phyloP scores from a whole-genome alignment of 2,113 vertebrate species.

The Azemiops feae region DNA sequence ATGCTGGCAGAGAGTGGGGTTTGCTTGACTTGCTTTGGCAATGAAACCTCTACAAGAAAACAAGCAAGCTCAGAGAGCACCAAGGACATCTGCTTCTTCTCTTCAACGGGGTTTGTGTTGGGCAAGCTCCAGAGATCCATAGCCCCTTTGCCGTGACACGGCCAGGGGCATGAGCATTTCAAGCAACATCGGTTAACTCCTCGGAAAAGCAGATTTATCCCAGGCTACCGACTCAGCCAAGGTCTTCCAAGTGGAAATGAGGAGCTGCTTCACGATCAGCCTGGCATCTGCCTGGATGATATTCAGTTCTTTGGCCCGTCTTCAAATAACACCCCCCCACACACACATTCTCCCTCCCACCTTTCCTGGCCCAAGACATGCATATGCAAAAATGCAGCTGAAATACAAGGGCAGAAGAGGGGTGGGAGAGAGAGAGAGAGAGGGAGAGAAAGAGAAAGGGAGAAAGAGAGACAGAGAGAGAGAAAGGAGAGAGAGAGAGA shows the following conservation, averaged over 20 bases:
- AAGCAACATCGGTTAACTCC: fast-evolving
- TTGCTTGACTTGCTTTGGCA: too few species aligned
- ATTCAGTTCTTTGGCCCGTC: background rate
- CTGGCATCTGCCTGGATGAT: background rate
- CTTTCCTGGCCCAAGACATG: constrained; percentile 6
- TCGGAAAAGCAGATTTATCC: background rate
- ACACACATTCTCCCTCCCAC: background rate
- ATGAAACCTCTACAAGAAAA: too few species aligned
- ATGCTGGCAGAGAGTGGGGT: too few species aligned
- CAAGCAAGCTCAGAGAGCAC: too few species aligned
- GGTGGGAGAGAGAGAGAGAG: background rate
- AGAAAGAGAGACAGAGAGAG: too few species aligned
- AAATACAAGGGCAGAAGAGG: constrained; percentile 13
- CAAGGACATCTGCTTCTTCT: background rate
- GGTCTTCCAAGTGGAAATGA: background rate
- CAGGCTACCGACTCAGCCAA: background rate
- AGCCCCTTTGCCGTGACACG: too few species aligned
- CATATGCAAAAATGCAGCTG: constrained; percentile 32
- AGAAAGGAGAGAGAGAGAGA: too few species aligned
- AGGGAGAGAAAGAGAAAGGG: background rate
- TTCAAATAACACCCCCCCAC: background rate
- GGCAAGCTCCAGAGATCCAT: background rate
- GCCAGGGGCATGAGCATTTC: background rate
- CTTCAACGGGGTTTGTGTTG: background rate
- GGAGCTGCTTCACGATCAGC: background rate